Evolutionary conservation across 2,113 vertebrate species (phyloP).

Genomic region (Emberiza fucata): DNA sequence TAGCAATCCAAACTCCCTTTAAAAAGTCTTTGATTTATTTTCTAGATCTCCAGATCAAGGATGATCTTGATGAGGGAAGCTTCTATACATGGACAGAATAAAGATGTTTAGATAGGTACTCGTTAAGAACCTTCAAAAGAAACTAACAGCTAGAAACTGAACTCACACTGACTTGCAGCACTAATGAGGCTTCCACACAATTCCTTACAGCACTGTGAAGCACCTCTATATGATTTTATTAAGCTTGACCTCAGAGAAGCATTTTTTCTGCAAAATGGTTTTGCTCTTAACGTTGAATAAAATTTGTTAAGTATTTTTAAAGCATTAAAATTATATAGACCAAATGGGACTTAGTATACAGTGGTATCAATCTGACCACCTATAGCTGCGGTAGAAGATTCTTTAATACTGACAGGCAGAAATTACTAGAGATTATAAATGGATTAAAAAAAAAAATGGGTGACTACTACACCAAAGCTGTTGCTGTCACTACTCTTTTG

Average conservation of each 20-base stretch:
- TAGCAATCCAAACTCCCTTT: background rate
- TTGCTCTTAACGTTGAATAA: background rate
- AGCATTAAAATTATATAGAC: background rate
- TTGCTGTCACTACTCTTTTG: background rate
- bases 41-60: background rate
- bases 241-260: background rate
- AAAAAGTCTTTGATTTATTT: background rate
- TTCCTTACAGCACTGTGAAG: background rate
- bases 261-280: background rate
- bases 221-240: background rate
- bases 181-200: background rate
- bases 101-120: background rate
- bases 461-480: background rate
- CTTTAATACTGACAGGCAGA: background rate
- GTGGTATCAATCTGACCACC: background rate
- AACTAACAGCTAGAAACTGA: background rate
- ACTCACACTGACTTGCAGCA: background rate
- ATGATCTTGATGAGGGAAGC: background rate
- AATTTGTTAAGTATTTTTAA: background rate
- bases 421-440: background rate
- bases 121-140: constrained; percentile 23
- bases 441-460: background rate
- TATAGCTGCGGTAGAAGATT: background rate
- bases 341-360: background rate
- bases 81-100: background rate